Percentiles rank a stretch among this genome's conserved stretches.
Conservation (phyloP, 2,888 invertebrate species). For the Callyntrura guangdongensis region DNA sequence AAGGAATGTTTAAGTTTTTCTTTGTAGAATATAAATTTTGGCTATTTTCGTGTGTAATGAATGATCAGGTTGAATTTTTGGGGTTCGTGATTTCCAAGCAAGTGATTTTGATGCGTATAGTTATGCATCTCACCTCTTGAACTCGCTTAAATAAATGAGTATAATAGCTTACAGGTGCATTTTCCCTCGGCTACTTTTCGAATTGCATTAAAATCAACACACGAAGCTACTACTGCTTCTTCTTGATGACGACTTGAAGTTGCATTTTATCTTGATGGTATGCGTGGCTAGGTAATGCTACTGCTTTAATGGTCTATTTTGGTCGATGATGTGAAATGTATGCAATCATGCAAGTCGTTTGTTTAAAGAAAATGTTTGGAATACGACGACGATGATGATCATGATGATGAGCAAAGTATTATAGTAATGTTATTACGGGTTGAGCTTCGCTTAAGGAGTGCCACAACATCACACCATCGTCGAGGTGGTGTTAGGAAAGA, state of each 20-base stretch:
- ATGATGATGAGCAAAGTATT: neutral
- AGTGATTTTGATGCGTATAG: neutral
- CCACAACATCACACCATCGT: slow-evolving; percentile 22
- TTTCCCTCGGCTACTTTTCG: neutral
- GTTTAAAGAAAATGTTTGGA: neutral
- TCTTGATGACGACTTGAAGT: neutral
- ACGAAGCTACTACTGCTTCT: neutral
- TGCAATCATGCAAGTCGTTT: neutral
- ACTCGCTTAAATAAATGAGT: neutral
- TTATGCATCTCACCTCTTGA: neutral
- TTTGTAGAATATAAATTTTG: slow-evolving; percentile 15
- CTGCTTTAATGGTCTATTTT: slow-evolving; percentile 27
- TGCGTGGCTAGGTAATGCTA: neutral
- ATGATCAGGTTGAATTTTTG: neutral
- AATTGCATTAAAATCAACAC: slow-evolving; percentile 42
- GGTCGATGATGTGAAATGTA: slow-evolving; percentile 34
- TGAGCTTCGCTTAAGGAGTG: slow-evolving; percentile 43
- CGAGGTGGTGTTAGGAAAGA: neutral
- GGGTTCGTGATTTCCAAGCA: neutral
- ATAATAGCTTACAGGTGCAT: slow-evolving; percentile 33
- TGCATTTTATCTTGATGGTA: slow-evolving; percentile 4
- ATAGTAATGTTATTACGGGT: slow-evolving; percentile 29
- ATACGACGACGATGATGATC: neutral
- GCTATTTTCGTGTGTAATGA: neutral
- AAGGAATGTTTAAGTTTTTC: neutral